These are phyloP conservation scores for Sebastes schlegelii DNA, from an alignment of 2,113 vertebrate genomes.

Conservation along the genomic window DNA sequence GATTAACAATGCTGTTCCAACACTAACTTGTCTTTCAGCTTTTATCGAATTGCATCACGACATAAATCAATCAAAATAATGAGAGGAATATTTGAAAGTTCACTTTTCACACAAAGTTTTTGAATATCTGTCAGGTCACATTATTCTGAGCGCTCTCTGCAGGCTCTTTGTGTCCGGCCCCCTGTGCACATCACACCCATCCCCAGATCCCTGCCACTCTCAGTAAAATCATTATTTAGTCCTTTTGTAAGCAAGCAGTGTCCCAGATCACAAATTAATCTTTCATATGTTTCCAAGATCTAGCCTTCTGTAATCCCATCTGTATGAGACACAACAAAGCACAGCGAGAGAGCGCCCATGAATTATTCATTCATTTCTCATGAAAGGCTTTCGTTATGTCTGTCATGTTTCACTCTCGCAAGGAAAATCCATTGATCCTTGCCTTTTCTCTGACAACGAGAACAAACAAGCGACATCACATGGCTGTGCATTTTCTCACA, in stretches of 20 bases:
- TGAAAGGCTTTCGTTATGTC: conserved; percentile 86
- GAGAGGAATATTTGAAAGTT: conserved; percentile 35
- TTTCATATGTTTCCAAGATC: conserved; percentile 89
- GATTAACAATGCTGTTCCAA: conserved; percentile 26
- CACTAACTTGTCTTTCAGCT: conserved; percentile 9
- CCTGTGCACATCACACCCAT: conserved; percentile 66
- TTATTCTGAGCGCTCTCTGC: conserved; percentile 59
- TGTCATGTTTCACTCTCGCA: conserved; percentile 85
- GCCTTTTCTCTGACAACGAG: conserved; percentile 77
- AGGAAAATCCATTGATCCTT: conserved; percentile 85
- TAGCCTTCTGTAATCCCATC: conserved; percentile 87
- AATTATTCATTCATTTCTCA: conserved; percentile 86
- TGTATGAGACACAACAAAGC: conserved; percentile 87
- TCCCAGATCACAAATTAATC: conserved; percentile 87
- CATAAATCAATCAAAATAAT: conserved; percentile 40
- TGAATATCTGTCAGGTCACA: conserved; percentile 65
- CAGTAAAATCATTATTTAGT: conserved; percentile 86
- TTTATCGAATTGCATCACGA: conserved; percentile 16
- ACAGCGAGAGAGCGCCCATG: conserved; percentile 80
- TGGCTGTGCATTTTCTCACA: conserved; percentile 70
- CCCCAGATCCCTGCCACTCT: conserved; percentile 80
- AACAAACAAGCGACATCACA: conserved; percentile 82
- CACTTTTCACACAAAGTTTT: conserved; percentile 60
- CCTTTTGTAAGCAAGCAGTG: conserved; percentile 86
- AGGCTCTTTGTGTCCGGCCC: conserved; percentile 68